Percentiles rank a stretch among this genome's conserved stretches.
Conservation (phyloP, 1,140 invertebrate genomes). For the Aphaenogaster floridana region DNA sequence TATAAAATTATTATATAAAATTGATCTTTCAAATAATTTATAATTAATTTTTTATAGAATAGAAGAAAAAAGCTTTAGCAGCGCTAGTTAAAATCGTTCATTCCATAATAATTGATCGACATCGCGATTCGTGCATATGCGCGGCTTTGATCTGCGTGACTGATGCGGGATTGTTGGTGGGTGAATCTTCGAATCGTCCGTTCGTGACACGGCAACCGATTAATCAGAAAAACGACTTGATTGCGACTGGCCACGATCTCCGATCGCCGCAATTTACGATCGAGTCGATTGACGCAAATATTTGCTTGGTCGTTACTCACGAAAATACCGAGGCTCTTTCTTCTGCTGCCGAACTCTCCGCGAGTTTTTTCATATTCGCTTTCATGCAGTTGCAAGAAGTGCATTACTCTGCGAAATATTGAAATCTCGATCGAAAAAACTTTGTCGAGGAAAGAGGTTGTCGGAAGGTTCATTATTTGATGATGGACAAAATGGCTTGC, state of each 20-base stretch:
- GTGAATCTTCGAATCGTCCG: slow-evolving; percentile 8
- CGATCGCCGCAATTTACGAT: slow-evolving; percentile 37
- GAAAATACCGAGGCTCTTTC: slow-evolving; percentile 28
- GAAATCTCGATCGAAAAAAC: background rate
- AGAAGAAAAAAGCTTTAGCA: background rate
- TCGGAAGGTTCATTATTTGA: slow-evolving; percentile 1
- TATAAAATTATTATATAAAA: too few relatives aligned
- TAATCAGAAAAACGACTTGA: slow-evolving; percentile 32
- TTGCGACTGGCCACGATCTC: slow-evolving; percentile 5
- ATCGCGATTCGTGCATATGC: background rate
- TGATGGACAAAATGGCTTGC: background rate
- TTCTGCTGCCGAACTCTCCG: background rate
- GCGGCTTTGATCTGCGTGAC: background rate
- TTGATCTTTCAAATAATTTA: background rate
- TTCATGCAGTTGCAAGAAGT: background rate
- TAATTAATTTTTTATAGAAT: background rate
- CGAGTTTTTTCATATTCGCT: slow-evolving; percentile 6
- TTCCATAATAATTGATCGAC: background rate
- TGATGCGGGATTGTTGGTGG: background rate
- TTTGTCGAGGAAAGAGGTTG: background rate
- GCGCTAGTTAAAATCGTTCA: background rate
- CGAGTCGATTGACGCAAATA: slow-evolving; percentile 29
- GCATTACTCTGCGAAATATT: slow-evolving; percentile 8
- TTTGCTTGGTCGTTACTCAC: slow-evolving; percentile 43
- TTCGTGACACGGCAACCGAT: background rate